These are phyloP conservation scores for Amphipoea oculea DNA, from an alignment of 2,888 invertebrate genomes.

Conservation along the genomic window DNA sequence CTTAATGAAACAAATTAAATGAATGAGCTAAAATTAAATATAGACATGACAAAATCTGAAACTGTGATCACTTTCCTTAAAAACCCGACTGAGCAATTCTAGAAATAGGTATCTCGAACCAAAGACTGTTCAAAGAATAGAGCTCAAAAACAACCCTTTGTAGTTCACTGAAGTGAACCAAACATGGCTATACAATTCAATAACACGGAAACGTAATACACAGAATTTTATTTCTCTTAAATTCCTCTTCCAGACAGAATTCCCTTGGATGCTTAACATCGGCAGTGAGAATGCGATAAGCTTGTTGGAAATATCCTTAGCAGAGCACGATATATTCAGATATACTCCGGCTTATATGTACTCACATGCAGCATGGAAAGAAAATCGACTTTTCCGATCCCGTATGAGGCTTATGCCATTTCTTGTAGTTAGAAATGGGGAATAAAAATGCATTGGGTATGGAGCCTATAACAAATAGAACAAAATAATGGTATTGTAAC, in stretches of 20 bases:
- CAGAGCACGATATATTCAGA: slow-evolving; percentile 48
- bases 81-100: not conserved
- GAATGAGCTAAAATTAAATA: not conserved
- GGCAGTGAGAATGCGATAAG: slow-evolving; percentile 58
- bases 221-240: slow-evolving; percentile 48
- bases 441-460: slow-evolving; percentile 34
- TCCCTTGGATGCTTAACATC: slow-evolving; percentile 49
- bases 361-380: slow-evolving; percentile 65
- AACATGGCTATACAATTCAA: slow-evolving; percentile 49
- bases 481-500: not conserved
- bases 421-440: slow-evolving; percentile 64
- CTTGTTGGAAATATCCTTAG: slow-evolving; percentile 48
- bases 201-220: slow-evolving; percentile 53
- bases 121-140: slow-evolving; percentile 5
- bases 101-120: not conserved
- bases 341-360: slow-evolving; percentile 63
- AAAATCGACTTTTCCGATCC: slow-evolving; percentile 70
- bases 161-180: slow-evolving; percentile 41
- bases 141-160: slow-evolving; percentile 16
- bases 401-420: slow-evolving; percentile 63
- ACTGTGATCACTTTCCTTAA: not conserved
- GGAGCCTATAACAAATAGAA: not conserved
- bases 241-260: slow-evolving; percentile 51
- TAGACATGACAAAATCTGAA: slow-evolving; percentile 12
- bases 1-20: not conserved